These are phyloP conservation scores for Podargus strigoides DNA, from an alignment of 2,797 vertebrate species.

Conservation along the genomic window DNA sequence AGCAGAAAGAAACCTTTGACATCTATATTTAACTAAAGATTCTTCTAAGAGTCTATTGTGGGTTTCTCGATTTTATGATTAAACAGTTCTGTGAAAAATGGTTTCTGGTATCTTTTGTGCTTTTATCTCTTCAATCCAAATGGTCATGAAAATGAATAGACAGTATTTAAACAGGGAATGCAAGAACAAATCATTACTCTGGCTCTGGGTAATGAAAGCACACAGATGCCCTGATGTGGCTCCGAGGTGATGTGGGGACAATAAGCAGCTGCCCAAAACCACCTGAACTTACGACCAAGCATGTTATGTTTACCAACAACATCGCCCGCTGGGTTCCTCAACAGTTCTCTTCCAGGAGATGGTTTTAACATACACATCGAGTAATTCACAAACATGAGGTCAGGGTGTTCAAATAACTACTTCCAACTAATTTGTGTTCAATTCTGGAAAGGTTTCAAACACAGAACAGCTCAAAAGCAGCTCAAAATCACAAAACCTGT, in stretches of 20 bases:
- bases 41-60: background rate
- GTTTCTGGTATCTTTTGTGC: constrained; percentile 11
- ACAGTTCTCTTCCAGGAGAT: background rate
- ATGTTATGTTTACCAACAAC: fast-evolving
- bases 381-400: background rate
- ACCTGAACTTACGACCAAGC: background rate
- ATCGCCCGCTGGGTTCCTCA: fast-evolving
- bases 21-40: constrained; percentile 47
- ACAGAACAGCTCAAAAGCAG: background rate
- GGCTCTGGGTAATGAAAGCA: background rate
- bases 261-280: background rate
- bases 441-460: background rate
- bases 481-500: background rate
- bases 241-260: fast-evolving
- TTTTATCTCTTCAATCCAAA: constrained; percentile 33
- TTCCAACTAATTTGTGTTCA: background rate
- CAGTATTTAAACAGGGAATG: background rate
- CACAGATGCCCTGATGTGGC: background rate
- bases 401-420: background rate
- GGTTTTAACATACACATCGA: background rate
- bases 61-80: constrained; percentile 30
- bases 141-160: background rate
- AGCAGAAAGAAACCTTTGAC: constrained; percentile 24
- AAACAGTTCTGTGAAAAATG: constrained; percentile 30
- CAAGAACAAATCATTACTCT: background rate